Conservation (phyloP, 2,797 vertebrate species). For the Orestias chungarensis region DNA sequence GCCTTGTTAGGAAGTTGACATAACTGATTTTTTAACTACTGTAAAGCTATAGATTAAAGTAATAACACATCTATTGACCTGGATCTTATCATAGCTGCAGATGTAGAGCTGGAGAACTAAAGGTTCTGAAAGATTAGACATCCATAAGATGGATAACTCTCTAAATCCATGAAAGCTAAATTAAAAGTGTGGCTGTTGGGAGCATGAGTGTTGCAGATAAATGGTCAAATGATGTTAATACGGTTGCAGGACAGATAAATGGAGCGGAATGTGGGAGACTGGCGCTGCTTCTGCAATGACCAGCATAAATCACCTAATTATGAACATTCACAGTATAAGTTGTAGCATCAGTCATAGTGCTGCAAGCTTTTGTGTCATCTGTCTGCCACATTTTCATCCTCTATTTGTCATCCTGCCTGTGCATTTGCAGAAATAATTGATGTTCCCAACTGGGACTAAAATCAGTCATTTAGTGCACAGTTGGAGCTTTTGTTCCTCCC, state of each 20-base stretch:
- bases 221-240: constrained; percentile 60
- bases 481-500: constrained; percentile 50
- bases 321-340: constrained; percentile 74
- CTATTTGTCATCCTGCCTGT: constrained; percentile 71
- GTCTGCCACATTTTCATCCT: constrained; percentile 74
- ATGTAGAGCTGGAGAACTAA: not conserved
- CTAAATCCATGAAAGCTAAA: constrained; percentile 51
- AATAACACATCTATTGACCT: not conserved
- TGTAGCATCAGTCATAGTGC: constrained; percentile 78
- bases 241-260: constrained; percentile 43
- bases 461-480: constrained; percentile 64
- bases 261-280: constrained; percentile 52
- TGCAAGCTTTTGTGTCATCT: constrained; percentile 74
- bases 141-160: constrained; percentile 21
- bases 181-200: constrained; percentile 50
- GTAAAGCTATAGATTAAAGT: not conserved
- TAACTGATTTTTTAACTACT: not conserved
- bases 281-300: constrained; percentile 69
- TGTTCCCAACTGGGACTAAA: constrained; percentile 62
- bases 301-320: constrained; percentile 83
- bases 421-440: constrained; percentile 77
- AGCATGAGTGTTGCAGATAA: constrained; percentile 56
- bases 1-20: not conserved
- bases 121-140: constrained; percentile 2
- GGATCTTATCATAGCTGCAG: not conserved